These are phyloP conservation scores for Poeciliopsis presidionis DNA, from an alignment of 2,797 vertebrate genomes.

Conservation along the genomic window DNA sequence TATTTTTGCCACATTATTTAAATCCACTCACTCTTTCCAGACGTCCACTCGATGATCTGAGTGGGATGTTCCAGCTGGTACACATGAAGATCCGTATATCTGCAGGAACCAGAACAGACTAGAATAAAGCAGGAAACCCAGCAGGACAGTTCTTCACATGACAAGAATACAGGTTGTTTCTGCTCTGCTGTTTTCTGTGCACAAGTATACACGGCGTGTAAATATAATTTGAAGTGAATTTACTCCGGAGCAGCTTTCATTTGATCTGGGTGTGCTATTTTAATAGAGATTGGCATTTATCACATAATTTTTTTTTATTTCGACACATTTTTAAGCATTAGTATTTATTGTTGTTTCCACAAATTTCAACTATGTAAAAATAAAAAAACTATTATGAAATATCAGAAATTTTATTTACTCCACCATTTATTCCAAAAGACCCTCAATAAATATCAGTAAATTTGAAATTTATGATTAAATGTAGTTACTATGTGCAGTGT, in stretches of 20 bases:
- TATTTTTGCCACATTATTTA: not conserved
- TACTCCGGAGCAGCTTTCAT: not conserved
- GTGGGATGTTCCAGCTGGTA: slow-evolving; percentile 91
- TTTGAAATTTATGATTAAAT: no score
- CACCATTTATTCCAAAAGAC: no score
- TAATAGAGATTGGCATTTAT: not conserved
- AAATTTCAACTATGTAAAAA: no score
- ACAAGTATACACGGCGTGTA: not conserved
- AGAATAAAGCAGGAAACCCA: not conserved
- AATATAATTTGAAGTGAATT: not conserved
- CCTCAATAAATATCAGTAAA: no score
- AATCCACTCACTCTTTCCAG: slow-evolving; percentile 80
- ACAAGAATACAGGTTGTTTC: not conserved
- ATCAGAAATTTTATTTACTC: no score
- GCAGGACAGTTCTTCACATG: not conserved
- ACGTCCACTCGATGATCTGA: slow-evolving; percentile 87
- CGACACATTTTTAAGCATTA: not conserved
- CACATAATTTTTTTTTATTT: not conserved
- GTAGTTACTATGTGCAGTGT: no score
- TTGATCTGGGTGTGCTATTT: not conserved
- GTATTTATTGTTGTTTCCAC: no score
- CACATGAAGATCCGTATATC: slow-evolving; percentile 88
- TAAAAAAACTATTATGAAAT: no score
- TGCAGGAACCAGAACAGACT: slow-evolving; percentile 46
- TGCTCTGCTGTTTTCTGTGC: not conserved